Evolutionary conservation across 2,113 vertebrate genomes (phyloP).

Genomic region (Turdus rufiventris): DNA sequence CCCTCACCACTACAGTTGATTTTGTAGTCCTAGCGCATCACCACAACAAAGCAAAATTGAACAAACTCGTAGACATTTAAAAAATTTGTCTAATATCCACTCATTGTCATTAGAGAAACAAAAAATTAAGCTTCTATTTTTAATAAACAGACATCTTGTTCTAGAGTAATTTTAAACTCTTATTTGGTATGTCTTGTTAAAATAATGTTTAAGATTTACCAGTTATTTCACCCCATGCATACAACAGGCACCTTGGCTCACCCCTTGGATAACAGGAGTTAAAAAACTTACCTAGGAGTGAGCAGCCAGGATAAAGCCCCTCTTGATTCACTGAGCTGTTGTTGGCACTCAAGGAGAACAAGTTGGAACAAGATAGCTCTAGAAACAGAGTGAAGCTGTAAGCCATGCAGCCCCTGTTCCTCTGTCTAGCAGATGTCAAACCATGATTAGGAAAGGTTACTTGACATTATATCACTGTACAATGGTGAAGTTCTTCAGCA

Average conservation of each 20-base stretch:
- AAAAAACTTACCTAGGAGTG: background rate
- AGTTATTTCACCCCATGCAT: background rate
- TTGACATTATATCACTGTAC: background rate
- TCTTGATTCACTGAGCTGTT: background rate
- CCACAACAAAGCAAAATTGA: background rate
- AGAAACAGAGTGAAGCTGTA: background rate
- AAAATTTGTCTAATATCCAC: background rate
- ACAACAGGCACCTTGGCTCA: background rate
- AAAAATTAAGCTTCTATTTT: background rate
- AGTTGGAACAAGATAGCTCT: background rate
- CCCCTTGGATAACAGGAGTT: background rate
- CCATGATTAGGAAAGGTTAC: background rate
- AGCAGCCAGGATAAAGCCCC: background rate
- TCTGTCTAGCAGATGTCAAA: background rate
- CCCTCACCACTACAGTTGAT: background rate
- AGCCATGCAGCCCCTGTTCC: background rate
- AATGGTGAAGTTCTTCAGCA: background rate
- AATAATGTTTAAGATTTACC: background rate
- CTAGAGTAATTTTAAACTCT: background rate
- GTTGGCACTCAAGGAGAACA: background rate
- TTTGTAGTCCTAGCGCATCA: background rate
- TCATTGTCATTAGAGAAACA: background rate
- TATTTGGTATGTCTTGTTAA: background rate
- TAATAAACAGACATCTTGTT: background rate
- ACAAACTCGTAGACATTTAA: accelerated